These are phyloP conservation scores for Acleris emargana DNA, from an alignment of 2,888 invertebrate species.

Conservation along the genomic window DNA sequence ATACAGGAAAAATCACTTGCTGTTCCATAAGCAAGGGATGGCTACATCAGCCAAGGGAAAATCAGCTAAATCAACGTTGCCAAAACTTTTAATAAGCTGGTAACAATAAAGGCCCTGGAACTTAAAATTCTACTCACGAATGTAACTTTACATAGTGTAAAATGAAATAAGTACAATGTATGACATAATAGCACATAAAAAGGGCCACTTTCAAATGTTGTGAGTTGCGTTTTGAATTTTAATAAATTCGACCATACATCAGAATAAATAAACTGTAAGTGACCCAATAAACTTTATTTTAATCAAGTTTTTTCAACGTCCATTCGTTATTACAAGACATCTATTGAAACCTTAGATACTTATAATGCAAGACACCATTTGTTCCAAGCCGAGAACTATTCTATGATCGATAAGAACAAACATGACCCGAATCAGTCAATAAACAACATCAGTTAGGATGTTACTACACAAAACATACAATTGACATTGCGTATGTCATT, in stretches of 20 bases:
- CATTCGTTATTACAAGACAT: constrained; percentile 7
- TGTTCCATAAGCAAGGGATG: too few species aligned
- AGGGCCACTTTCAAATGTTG: too few species aligned
- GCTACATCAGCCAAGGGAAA: too few species aligned
- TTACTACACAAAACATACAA: constrained; percentile 34
- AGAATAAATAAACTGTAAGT: neutral
- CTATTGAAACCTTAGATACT: constrained; percentile 13
- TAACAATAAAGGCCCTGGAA: too few species aligned
- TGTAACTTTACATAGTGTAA: too few species aligned
- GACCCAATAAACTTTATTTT: constrained; percentile 6
- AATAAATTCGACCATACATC: neutral
- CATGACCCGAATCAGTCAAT: constrained; percentile 31
- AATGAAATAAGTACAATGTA: too few species aligned
- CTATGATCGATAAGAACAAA: constrained; percentile 17
- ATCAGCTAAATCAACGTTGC: too few species aligned
- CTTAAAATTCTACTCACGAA: too few species aligned
- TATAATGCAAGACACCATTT: constrained; percentile 19
- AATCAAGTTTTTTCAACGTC: neutral
- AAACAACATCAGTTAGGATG: constrained; percentile 29
- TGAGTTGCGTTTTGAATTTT: too few species aligned
- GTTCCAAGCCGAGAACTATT: constrained; percentile 25
- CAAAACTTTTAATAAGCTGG: too few species aligned
- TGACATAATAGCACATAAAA: too few species aligned
- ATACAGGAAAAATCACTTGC: too few species aligned
- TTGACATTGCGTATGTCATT: constrained; percentile 35